Percentiles rank a stretch among this genome's conserved stretches.
Evolutionary conservation across 2,113 vertebrate genomes (phyloP).

Genomic region (Diglossa brunneiventris): DNA sequence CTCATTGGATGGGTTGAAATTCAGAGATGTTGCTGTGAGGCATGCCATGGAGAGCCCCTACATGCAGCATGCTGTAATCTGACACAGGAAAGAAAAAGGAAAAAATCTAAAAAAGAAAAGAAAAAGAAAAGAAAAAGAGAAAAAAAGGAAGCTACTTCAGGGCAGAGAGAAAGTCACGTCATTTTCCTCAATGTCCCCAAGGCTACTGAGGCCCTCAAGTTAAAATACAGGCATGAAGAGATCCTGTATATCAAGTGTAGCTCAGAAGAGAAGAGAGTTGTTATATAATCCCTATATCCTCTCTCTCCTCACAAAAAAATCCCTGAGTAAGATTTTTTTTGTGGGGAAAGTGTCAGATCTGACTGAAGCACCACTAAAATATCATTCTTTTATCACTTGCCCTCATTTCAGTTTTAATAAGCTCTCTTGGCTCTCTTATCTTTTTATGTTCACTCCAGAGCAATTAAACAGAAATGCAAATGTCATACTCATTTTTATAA

Average conservation of each 20-base stretch:
- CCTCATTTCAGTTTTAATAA: slow-evolving; percentile 81
- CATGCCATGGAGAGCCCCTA: background rate
- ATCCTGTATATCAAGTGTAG: background rate
- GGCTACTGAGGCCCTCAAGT: background rate
- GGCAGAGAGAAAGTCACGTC: background rate
- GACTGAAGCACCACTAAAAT: slow-evolving; percentile 50
- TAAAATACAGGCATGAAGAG: background rate
- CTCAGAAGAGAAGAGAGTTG: background rate
- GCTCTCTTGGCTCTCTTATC: slow-evolving; percentile 74
- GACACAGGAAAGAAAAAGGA: background rate
- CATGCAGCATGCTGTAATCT: background rate
- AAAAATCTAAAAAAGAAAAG: background rate
- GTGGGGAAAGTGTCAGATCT: slow-evolving; percentile 43
- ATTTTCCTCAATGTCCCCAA: background rate
- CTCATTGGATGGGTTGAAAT: background rate
- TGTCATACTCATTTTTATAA: slow-evolving; percentile 67
- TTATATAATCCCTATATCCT: slow-evolving; percentile 21
- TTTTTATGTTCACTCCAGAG: slow-evolving; percentile 74
- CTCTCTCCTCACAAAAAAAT: background rate
- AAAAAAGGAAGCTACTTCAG: background rate
- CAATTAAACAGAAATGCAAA: slow-evolving; percentile 79
- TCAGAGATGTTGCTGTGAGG: background rate
- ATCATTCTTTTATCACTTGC: slow-evolving; percentile 74
- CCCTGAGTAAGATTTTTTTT: slow-evolving; percentile 40
- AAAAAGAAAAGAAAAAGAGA: background rate